Base-by-base conservation (phyloP, 2,888 invertebrate genomes). In the Molorchus minor region DNA sequence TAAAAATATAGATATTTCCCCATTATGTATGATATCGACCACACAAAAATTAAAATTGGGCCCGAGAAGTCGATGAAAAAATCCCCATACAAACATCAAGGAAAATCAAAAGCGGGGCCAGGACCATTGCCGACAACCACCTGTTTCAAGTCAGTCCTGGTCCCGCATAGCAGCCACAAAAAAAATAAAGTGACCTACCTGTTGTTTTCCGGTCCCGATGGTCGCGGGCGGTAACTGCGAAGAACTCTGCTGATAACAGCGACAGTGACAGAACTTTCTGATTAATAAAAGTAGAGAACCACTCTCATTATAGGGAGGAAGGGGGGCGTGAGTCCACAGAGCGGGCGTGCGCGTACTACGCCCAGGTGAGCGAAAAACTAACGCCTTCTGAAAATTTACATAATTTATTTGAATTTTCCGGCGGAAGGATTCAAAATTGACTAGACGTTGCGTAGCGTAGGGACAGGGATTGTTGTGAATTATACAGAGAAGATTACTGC, bases 221-320 rank as follows among this genome's bases (percentile, higher is more conserved):
- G 51, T 43, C 46, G 35, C 44, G 52, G 44, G 20, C 47, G 55
- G 46, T 43, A 40, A 51, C 53, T 56, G 33, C 45, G 47, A 56
- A 46, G 25, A 45, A 44, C 62, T 53, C 55, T 16, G 47, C 36
- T 56, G 45, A 51, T 59, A 62, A 58, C 64, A 62, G 62, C 62
- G 64, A 61, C 60, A 56, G 61, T 59, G 60, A 69, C 70, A 36
- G 54, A 72, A 74, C 71, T 73, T 71, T 71, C 68, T 69, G 70
- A 72, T 73, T 71, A 73, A 70, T 74, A 72, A 74, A 74, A 74
- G 71, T 71, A 72, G 72, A 63, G 65, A 58, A 65, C 68, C 60
- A 65, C 70, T 68, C 68, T 69, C 58, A 58, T 60, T 60, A 63
- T 56, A 58, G 58, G 17, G 58, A 44, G 36, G 30, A 15, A 30